These are phyloP conservation scores for Emydura subglobosa DNA, from an alignment of 2,113 vertebrate genomes.

Conservation along the genomic window DNA sequence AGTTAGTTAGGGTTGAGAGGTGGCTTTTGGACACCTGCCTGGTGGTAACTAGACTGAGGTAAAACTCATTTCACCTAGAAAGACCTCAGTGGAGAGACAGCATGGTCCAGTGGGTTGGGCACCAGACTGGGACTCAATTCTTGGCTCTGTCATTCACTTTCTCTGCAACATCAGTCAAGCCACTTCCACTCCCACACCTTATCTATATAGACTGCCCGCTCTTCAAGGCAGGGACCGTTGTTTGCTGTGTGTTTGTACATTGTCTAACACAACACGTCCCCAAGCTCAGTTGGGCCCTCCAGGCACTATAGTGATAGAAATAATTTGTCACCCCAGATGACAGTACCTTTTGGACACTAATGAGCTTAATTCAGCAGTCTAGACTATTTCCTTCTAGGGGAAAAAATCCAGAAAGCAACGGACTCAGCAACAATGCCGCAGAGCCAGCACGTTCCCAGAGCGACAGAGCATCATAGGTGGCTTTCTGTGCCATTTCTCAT, in stretches of 20 bases:
- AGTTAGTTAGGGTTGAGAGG: not conserved
- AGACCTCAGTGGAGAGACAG: not conserved
- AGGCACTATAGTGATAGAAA: not conserved
- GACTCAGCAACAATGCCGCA: not conserved
- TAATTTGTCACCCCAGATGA: not conserved
- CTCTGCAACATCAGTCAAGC: no score
- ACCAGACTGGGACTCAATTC: not conserved
- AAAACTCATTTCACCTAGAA: not conserved
- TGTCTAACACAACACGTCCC: not conserved
- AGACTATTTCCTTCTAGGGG: not conserved
- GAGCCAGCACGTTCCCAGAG: not conserved
- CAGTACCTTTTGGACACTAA: not conserved
- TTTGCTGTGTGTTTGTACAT: not conserved
- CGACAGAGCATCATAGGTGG: not conserved
- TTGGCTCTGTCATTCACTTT: no score
- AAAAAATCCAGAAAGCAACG: not conserved
- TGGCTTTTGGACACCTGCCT: not conserved
- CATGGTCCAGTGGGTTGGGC: not conserved
- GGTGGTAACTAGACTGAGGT: not conserved
- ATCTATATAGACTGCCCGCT: not conserved
- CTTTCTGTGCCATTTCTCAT: not conserved
- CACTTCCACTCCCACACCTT: not conserved
- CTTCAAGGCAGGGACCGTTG: accelerated
- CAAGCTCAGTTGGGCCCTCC: not conserved
- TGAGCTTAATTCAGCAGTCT: accelerated